phyloP scores from a whole-genome alignment of 2,888 invertebrate genomes.

The Lomographa bimaculata region DNA sequence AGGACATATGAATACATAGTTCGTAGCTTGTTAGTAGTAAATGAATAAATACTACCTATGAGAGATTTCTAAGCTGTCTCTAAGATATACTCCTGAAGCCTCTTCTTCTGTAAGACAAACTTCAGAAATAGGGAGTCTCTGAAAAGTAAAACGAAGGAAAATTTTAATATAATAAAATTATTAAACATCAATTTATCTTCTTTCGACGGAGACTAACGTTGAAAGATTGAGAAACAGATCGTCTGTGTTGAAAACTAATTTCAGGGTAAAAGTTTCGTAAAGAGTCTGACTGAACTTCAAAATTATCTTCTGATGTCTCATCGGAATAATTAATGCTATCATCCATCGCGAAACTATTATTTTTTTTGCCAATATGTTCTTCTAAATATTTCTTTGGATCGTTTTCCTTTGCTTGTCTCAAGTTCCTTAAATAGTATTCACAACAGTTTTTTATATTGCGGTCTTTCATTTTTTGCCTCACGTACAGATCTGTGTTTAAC shows the following conservation, averaged over 20 bases:
- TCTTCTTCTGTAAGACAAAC: constrained; percentile 24
- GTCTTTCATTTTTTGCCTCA: constrained; percentile 22
- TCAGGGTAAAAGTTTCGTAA: constrained; percentile 24
- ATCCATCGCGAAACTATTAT: no score
- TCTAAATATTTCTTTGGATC: constrained; percentile 26
- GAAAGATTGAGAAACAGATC: constrained; percentile 16
- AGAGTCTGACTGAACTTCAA: constrained; percentile 26
- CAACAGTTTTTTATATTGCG: no score
- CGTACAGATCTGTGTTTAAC: constrained; percentile 47
- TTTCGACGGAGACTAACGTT: constrained; percentile 13
- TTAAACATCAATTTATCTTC: constrained; percentile 1
- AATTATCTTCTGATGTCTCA: constrained; percentile 1
- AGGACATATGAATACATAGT: no score
- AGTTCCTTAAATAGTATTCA: no score
- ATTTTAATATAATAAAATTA: neutral
- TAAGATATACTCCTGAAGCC: constrained; percentile 48
- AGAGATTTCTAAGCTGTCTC: constrained; percentile 67
- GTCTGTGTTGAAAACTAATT: neutral
- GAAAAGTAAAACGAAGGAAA: neutral
- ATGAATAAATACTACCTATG: constrained; percentile 70
- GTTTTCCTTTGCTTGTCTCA: constrained; percentile 41
- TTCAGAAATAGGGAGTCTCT: constrained; percentile 36
- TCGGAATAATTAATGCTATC: no score
- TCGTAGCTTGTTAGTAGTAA: no score
- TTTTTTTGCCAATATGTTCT: constrained; percentile 30